Conservation (phyloP, 2,888 invertebrate genomes). For the Cataglyphis albicans region DNA sequence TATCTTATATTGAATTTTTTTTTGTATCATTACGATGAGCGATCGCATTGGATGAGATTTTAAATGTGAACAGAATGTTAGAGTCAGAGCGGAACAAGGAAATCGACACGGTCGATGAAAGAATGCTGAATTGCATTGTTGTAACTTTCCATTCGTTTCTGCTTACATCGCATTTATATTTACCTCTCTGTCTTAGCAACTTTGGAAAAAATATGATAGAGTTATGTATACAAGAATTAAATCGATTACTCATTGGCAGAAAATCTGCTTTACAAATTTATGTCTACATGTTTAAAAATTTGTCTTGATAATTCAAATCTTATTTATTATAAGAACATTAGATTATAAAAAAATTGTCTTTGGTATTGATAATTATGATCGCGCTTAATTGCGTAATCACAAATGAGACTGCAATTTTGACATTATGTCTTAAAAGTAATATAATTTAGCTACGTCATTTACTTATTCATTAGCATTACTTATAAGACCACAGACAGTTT, state of each 20-base stretch:
- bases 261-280: conserved; percentile 11
- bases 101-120: conserved; percentile 9
- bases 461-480: not conserved
- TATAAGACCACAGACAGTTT: not conserved
- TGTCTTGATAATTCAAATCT: not conserved
- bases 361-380: not conserved
- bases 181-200: not conserved
- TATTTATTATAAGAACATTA: not conserved
- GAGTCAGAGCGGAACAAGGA: not conserved
- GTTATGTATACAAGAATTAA: not conserved
- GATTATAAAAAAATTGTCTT: not conserved
- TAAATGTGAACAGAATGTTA: not conserved
- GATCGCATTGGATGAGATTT: not conserved
- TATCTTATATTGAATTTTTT: not conserved
- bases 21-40: not conserved
- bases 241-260: not conserved
- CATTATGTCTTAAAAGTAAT: conserved; percentile 8
- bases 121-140: not conserved
- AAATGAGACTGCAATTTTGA: not conserved
- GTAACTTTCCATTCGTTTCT: not conserved
- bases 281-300: not conserved
- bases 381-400: conserved; percentile 9
- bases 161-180: not conserved
- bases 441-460: conserved; percentile 3
- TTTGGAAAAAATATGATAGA: not conserved